These are phyloP conservation scores for Podabrus alpinus DNA, from an alignment of 2,888 invertebrate genomes.

Conservation along the genomic window DNA sequence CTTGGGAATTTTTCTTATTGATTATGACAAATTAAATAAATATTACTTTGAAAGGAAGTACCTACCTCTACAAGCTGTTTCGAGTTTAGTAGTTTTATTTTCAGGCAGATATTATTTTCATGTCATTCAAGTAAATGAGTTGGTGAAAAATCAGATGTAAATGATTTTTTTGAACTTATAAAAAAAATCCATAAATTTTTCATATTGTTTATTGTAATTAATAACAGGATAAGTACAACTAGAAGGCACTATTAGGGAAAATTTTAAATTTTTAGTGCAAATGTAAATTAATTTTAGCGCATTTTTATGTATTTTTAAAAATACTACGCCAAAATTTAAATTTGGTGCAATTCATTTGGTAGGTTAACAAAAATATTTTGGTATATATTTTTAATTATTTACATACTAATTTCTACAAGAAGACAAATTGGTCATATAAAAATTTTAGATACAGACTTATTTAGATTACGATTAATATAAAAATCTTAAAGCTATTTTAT, in stretches of 20 bases:
- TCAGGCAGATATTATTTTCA: no score
- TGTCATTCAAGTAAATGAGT: no score
- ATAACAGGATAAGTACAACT: conserved; percentile 19
- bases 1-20: no score
- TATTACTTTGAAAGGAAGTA: no score
- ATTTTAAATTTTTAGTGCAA: conserved; percentile 24
- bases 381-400: not conserved
- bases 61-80: no score
- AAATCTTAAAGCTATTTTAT: not conserved
- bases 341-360: conserved; percentile 16
- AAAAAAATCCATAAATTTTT: not conserved
- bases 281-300: conserved; percentile 10
- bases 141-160: no score
- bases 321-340: conserved; percentile 8
- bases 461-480: not conserved
- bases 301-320: conserved; percentile 8
- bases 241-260: conserved; percentile 39
- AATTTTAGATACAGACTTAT: not conserved
- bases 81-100: no score
- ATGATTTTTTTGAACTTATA: not conserved
- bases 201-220: conserved; percentile 14
- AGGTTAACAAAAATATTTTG: conserved; percentile 1
- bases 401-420: not conserved
- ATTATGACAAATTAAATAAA: no score
- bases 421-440: not conserved